These are phyloP conservation scores for Arctopsyche grandis DNA, from an alignment of 1,140 invertebrate genomes.

Conservation along the genomic window DNA sequence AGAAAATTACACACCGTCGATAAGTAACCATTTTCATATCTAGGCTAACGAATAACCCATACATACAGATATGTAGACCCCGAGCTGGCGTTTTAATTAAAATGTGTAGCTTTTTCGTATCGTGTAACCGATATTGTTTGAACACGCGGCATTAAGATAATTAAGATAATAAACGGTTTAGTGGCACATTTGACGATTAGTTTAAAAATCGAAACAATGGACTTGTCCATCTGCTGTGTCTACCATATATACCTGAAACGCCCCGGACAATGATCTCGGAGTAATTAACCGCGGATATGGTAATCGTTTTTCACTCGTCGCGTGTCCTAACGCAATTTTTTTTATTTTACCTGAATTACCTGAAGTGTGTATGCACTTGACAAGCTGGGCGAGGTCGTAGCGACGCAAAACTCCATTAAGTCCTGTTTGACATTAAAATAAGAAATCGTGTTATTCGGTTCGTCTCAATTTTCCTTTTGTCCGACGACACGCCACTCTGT, in stretches of 20 bases:
- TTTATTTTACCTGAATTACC: too few relatives aligned
- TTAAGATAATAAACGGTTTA: neutral
- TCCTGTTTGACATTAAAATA: neutral
- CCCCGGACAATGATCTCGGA: too few relatives aligned
- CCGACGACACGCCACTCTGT: neutral
- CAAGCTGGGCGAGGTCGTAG: too few relatives aligned
- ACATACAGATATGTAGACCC: too few relatives aligned
- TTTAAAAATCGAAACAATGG: too few relatives aligned
- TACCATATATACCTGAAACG: too few relatives aligned
- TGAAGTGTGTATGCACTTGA: too few relatives aligned
- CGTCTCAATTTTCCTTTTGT: neutral
- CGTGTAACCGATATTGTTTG: neutral
- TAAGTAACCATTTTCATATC: conserved; percentile 12
- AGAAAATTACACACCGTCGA: too few relatives aligned
- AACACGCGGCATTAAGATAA: conserved; percentile 7
- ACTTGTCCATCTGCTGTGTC: too few relatives aligned
- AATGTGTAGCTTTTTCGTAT: neutral
- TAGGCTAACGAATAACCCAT: conserved; percentile 20
- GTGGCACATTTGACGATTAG: neutral
- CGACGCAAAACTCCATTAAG: neutral
- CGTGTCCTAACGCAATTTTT: too few relatives aligned
- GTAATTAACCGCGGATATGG: too few relatives aligned
- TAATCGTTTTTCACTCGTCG: too few relatives aligned
- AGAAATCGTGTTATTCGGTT: neutral
- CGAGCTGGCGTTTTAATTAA: conserved; percentile 10